Evolutionary conservation across 2,888 invertebrate genomes (phyloP).

Genomic region (Gymnocheta viridis): DNA sequence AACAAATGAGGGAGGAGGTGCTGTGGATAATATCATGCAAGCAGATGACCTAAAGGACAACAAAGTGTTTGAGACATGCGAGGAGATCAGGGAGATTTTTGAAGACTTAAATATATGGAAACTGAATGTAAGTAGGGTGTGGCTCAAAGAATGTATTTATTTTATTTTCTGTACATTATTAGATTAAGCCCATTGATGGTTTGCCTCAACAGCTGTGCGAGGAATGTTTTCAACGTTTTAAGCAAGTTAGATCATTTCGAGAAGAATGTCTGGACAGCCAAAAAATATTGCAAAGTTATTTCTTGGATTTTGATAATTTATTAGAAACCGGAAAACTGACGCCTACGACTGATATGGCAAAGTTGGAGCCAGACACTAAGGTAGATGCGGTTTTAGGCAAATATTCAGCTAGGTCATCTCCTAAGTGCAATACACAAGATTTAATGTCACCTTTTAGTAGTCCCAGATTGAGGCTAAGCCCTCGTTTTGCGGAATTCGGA

Average conservation of each 20-base stretch:
- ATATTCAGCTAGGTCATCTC: slow-evolving; percentile 62
- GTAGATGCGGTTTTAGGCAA: slow-evolving; percentile 62
- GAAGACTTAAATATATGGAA: slow-evolving; percentile 73
- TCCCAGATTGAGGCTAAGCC: slow-evolving; percentile 67
- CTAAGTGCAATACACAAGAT: slow-evolving; percentile 60
- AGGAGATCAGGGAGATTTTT: slow-evolving; percentile 70
- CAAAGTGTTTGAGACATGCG: slow-evolving; percentile 59
- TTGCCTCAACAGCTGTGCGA: slow-evolving; percentile 74
- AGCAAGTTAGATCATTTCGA: slow-evolving; percentile 72
- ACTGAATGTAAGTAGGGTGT: slow-evolving; percentile 71
- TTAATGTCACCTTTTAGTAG: slow-evolving; percentile 66
- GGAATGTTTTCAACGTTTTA: slow-evolving; percentile 73
- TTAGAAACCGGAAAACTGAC: slow-evolving; percentile 68
- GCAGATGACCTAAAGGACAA: slow-evolving; percentile 48
- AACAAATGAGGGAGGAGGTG: slow-evolving; percentile 40
- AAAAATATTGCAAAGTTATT: slow-evolving; percentile 70
- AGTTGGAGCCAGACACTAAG: slow-evolving; percentile 49
- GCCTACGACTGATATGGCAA: slow-evolving; percentile 55
- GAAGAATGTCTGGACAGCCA: slow-evolving; percentile 73
- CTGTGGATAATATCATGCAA: slow-evolving; percentile 7
- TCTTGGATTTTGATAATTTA: slow-evolving; percentile 67
- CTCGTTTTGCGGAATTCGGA: slow-evolving; percentile 62
- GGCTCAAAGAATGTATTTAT: neutral
- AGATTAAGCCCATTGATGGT: slow-evolving; percentile 73
- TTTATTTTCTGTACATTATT: slow-evolving; percentile 7